Evolutionary conservation across 2,888 invertebrate genomes (phyloP), one percentile per base, ranked within the genome.

Genomic region (Euzetes globulus): DNA sequence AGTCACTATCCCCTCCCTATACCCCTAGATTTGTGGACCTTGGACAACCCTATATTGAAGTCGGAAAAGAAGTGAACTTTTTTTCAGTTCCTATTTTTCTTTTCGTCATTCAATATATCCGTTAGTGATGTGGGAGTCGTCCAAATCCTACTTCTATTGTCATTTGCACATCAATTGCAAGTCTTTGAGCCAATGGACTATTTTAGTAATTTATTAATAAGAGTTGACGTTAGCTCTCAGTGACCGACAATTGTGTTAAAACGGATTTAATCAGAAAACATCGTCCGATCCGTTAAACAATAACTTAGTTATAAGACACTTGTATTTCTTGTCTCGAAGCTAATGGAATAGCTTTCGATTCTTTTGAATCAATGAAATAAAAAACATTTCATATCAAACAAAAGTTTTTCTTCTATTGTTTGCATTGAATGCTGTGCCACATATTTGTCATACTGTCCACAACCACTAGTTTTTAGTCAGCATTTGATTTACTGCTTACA

Each of bases 321-420:
- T 33, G 33, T 33, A 33, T 33, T 33, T 33, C 5, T 33, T 33
- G 33, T 33, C 33, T 33, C 33, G 33, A 33, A 33, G 33, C 33
- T 33, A 33, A 33, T 33, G 33, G 33, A 33, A 33, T 33, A 33
- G 33, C 33, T n/a, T 50, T 50, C 17, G 50, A 50, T 15, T 15
- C 50, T 50, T 50, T 50, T n/a, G 15, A 50, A n/a, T 50, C 50
- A 50, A 50, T 50, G 6, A 50, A 50, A 50, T 50, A 50, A 50
- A 50, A 50, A 50, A 33, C 50, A 50, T 50, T n/a, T 50, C 50
- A 50, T n/a, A 50, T 50, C 50, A 50, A 50, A 50, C 50, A 50
- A 50, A 50, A 50, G 13, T 3, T 15, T 50, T n/a, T 50, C 50
- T 4, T 50, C 15, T n/a, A 50, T n/a, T 50, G n/a, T 50, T 33